These are phyloP conservation scores for Misgurnus anguillicaudatus DNA, from an alignment of 2,113 vertebrate species.

Conservation along the genomic window DNA sequence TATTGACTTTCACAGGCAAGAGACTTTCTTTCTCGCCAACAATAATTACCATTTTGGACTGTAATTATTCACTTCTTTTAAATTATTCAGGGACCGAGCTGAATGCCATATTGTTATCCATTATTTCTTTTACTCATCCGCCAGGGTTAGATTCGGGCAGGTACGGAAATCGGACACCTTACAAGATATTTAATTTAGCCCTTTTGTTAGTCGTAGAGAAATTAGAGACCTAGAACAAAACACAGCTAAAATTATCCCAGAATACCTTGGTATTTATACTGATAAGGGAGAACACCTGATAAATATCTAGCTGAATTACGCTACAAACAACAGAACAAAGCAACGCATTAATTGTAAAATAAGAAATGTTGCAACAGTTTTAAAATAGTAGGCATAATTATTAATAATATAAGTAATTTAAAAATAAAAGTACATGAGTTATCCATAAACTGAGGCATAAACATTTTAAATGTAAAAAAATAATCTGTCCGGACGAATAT, in stretches of 20 bases:
- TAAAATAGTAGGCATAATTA: too few species aligned
- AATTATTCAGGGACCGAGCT: conserved; percentile 73
- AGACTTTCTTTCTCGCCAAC: conserved; percentile 59
- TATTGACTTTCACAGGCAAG: conserved; percentile 64
- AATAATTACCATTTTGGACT: conserved; percentile 75
- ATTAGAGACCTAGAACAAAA: conserved; percentile 29
- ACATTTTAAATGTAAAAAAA: too few species aligned
- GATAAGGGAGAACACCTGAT: not conserved
- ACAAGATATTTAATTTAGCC: conserved; percentile 20
- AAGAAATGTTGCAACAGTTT: too few species aligned
- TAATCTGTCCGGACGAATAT: too few species aligned
- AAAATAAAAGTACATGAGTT: too few species aligned
- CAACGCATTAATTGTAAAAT: not conserved
- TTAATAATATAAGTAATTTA: too few species aligned
- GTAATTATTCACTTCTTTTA: conserved; percentile 81
- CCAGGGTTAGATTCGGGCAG: conserved; percentile 30
- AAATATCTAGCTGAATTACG: not conserved
- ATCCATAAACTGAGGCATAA: too few species aligned
- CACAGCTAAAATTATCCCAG: not conserved
- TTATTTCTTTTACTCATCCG: conserved; percentile 28
- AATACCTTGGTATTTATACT: not conserved
- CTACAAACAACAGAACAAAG: not conserved
- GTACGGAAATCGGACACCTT: conserved; percentile 38
- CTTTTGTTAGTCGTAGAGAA: conserved; percentile 26
- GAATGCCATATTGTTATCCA: conserved; percentile 50